Evolutionary conservation across 2,797 vertebrate species (phyloP).

Genomic region (Syngnathus acus): DNA sequence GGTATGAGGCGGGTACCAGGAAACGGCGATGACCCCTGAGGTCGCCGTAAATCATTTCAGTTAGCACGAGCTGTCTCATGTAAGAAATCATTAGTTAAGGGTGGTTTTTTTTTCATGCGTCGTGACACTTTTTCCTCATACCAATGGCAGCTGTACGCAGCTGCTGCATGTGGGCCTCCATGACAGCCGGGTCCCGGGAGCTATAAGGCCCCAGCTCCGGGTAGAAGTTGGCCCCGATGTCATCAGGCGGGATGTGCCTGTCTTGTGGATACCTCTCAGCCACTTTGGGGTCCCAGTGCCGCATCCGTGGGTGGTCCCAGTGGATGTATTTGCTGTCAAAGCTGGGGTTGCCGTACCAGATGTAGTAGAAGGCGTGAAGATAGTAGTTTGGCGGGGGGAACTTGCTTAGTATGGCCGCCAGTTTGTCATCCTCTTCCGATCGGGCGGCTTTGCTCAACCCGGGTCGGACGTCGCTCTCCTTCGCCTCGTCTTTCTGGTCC

Average conservation of each 20-base stretch:
- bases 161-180: slow-evolving; percentile 93
- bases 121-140: slow-evolving; percentile 27
- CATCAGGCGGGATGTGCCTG: slow-evolving; percentile 84
- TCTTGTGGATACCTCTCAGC: slow-evolving; percentile 82
- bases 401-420: slow-evolving; percentile 59
- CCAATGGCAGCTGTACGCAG: slow-evolving; percentile 84
- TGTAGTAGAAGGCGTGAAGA: slow-evolving; percentile 90
- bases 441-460: slow-evolving; percentile 20
- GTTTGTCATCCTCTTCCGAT: slow-evolving; percentile 33
- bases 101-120: too few species aligned
- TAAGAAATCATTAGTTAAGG: too few species aligned
- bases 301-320: slow-evolving; percentile 87
- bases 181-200: slow-evolving; percentile 83
- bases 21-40: slow-evolving; percentile 86
- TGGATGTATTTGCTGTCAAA: slow-evolving; percentile 92
- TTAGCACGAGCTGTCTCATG: too few species aligned
- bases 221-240: slow-evolving; percentile 91
- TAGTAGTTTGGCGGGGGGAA: slow-evolving; percentile 84
- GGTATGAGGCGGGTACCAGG: slow-evolving; percentile 86
- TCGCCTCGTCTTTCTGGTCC: slow-evolving; percentile 32
- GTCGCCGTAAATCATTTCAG: neutral
- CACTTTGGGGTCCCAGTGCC: slow-evolving; percentile 90
- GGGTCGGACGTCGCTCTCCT: slow-evolving; percentile 35
- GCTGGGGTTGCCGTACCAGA: slow-evolving; percentile 89
- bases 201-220: slow-evolving; percentile 91